Percentiles rank a stretch among this genome's conserved stretches.
phyloP scores from a whole-genome alignment of 23 tunicate genomes.

The Trididemnum nubilum region DNA sequence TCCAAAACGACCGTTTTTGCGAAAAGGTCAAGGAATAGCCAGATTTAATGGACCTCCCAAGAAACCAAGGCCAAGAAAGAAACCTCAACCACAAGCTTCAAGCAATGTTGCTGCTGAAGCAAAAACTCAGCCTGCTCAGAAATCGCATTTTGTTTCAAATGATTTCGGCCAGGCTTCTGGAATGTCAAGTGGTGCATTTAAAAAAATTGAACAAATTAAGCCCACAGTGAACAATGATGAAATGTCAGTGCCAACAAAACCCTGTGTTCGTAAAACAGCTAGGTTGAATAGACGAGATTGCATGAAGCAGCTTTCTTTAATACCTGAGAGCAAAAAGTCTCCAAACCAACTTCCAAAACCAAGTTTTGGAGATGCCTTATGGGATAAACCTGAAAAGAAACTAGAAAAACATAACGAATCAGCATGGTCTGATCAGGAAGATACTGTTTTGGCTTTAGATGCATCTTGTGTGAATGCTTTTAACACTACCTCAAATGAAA shows the following conservation, averaged over 20 bases:
- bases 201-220: not conserved
- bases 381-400: not conserved
- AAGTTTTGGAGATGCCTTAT: not conserved
- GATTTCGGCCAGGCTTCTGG: not conserved
- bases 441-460: conserved; percentile 32
- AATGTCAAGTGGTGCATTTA: not conserved
- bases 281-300: conserved; percentile 51
- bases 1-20: conserved; percentile 71
- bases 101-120: not conserved
- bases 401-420: conserved; percentile 21
- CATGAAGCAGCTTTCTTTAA: conserved; percentile 34
- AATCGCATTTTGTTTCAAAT: not conserved
- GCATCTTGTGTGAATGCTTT: conserved; percentile 25
- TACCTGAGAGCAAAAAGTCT: conserved; percentile 31
- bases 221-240: not conserved
- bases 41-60: conserved; percentile 91
- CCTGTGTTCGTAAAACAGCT: conserved; percentile 57
- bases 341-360: not conserved
- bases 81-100: not conserved
- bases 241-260: conserved; percentile 9
- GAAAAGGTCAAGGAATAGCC: conserved; percentile 88
- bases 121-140: not conserved
- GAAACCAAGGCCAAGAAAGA: conserved; percentile 39
- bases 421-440: conserved; percentile 67
- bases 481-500: conserved; percentile 71